These are phyloP conservation scores for Danio tinwini DNA, from an alignment of 2,797 vertebrate genomes.

Conservation along the genomic window DNA sequence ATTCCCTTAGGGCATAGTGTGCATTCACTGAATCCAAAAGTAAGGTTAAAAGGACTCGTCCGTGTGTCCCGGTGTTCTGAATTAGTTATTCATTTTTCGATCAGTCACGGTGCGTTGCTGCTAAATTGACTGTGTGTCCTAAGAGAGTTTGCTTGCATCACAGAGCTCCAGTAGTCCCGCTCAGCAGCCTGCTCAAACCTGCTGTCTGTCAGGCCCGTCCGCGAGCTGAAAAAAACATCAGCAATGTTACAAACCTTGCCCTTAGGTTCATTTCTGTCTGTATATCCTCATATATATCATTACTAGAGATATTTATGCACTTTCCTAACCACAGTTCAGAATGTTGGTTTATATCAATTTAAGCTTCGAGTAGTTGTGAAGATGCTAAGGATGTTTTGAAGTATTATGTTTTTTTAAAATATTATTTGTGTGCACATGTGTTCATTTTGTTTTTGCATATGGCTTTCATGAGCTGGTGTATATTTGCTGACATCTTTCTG, in stretches of 20 bases:
- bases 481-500: background rate
- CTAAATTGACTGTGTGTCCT: background rate
- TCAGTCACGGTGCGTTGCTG: background rate
- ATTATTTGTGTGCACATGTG: conserved; percentile 7
- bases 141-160: background rate
- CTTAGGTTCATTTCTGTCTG: background rate
- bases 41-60: background rate
- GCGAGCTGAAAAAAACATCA: background rate
- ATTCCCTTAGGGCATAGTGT: background rate
- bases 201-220: background rate
- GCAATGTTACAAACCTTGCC: background rate
- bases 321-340: conserved; percentile 1
- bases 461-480: conserved; percentile 24
- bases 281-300: background rate
- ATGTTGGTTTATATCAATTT: background rate
- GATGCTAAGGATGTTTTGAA: background rate
- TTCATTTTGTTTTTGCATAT: conserved; percentile 14
- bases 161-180: background rate
- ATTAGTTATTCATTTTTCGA: background rate
- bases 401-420: background rate
- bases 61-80: background rate
- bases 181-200: conserved; percentile 17
- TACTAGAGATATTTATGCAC: conserved; percentile 13
- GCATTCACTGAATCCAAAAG: background rate
- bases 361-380: background rate